A percentile compares a stretch with the other conserved stretches of the same genome.
These are phyloP conservation scores for Microtus obscurus DNA, from an alignment of 2,797 vertebrate species.

Conservation along the genomic window DNA sequence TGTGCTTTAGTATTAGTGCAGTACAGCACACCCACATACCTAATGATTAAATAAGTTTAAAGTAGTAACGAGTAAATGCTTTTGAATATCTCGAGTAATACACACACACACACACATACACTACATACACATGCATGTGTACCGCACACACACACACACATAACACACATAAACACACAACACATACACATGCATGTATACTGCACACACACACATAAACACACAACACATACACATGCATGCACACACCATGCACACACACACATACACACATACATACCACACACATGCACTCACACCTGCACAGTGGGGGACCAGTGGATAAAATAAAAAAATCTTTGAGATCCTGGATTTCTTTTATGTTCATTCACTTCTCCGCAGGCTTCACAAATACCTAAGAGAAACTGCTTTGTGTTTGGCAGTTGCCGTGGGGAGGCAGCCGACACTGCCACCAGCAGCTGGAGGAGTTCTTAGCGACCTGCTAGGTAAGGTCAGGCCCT, in stretches of 20 bases:
- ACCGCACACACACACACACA: too few species aligned
- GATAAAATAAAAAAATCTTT: neutral
- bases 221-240: too few species aligned
- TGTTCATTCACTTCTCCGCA: neutral
- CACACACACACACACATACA: neutral
- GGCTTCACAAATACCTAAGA: neutral
- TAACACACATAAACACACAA: neutral
- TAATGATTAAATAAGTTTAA: neutral
- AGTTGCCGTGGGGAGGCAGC: neutral
- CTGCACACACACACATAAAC: too few species aligned
- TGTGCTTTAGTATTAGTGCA: neutral
- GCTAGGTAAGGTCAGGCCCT: neutral
- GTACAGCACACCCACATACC: neutral
- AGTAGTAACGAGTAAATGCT: neutral
- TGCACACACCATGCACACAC: neutral
- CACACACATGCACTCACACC: neutral
- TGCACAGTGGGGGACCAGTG: neutral
- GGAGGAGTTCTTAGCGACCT: neutral
- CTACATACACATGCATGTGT: neutral
- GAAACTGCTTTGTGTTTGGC: neutral
- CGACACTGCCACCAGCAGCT: neutral
- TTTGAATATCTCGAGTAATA: neutral
- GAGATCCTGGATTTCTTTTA: neutral
- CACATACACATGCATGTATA: neutral
- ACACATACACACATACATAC: neutral